Conservation (phyloP, 2,888 invertebrate species). For the Teinopalpus imperialis region DNA sequence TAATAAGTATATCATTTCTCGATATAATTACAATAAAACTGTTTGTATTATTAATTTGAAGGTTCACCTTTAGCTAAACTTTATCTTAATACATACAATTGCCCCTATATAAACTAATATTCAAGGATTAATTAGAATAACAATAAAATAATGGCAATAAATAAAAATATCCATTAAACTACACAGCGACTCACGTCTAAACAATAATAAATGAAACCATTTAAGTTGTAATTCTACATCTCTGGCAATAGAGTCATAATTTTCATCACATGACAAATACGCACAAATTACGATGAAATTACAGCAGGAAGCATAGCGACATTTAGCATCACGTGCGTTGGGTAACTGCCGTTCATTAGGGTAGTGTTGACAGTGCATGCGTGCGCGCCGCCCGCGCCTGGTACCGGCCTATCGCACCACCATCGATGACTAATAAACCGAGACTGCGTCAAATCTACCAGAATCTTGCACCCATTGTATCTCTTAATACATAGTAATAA, state of each 20-base stretch:
- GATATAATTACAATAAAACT: too few relatives aligned
- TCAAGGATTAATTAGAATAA: too few relatives aligned
- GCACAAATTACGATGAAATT: conserved; percentile 79
- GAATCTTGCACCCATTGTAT: conserved; percentile 22
- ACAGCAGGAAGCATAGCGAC: conserved; percentile 70
- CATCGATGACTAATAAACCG: conserved; percentile 81
- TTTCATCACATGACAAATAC: conserved; percentile 77
- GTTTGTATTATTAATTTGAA: too few relatives aligned
- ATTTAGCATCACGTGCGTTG: conserved; percentile 78
- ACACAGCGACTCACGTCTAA: too few relatives aligned
- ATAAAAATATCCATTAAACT: too few relatives aligned
- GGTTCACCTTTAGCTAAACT: too few relatives aligned
- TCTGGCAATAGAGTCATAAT: conserved; percentile 49
- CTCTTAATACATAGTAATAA: conserved; percentile 25
- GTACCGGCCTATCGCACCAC: conserved; percentile 78
- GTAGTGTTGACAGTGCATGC: conserved; percentile 79
- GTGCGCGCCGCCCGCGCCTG: conserved; percentile 76
- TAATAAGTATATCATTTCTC: too few relatives aligned
- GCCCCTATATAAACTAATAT: too few relatives aligned
- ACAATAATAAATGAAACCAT: neutral
- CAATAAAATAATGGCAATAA: too few relatives aligned
- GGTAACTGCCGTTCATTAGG: conserved; percentile 80
- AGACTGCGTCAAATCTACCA: conserved; percentile 38
- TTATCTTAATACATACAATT: too few relatives aligned
- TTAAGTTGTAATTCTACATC: conserved; percentile 11